Conservation (phyloP, 2,797 vertebrate genomes). For the Toxotes lorentzi region DNA sequence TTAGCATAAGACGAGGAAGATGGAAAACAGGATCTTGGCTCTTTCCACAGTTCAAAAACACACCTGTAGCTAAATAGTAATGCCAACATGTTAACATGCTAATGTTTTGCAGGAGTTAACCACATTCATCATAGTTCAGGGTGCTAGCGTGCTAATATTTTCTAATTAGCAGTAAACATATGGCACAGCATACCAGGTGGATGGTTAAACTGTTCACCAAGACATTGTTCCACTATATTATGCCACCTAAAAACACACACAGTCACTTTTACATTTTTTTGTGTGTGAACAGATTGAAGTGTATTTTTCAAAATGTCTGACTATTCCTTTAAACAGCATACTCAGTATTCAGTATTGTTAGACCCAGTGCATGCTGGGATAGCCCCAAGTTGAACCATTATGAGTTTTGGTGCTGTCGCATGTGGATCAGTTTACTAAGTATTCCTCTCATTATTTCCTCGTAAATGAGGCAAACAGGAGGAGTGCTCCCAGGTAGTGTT, state of each 20-base stretch:
- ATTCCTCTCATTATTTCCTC: conserved; percentile 46
- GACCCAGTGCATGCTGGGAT: conserved; percentile 2
- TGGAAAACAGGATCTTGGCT: too few relatives aligned
- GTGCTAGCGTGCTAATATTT: too few relatives aligned
- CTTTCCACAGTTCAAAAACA: too few relatives aligned
- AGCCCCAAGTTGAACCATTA: not conserved
- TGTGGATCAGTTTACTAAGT: conserved; percentile 36
- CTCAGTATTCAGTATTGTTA: not conserved
- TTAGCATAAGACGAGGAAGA: too few relatives aligned
- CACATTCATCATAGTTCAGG: too few relatives aligned
- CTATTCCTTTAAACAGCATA: not conserved
- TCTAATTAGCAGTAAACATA: not conserved
- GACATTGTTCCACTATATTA: too few relatives aligned
- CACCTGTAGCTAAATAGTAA: too few relatives aligned
- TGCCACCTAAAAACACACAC: too few relatives aligned
- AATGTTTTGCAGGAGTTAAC: too few relatives aligned
- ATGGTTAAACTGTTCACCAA: too few relatives aligned
- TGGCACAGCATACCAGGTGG: not conserved
- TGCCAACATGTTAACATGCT: too few relatives aligned
- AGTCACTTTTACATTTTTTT: too few relatives aligned
- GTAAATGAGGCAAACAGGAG: conserved; percentile 15
- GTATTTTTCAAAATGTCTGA: not conserved
- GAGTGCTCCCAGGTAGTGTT: conserved; percentile 33
- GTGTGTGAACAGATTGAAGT: not conserved
- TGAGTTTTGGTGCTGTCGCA: not conserved